phyloP scores from a whole-genome alignment of 2,113 vertebrate genomes.

The Microtus pennsylvanicus region DNA sequence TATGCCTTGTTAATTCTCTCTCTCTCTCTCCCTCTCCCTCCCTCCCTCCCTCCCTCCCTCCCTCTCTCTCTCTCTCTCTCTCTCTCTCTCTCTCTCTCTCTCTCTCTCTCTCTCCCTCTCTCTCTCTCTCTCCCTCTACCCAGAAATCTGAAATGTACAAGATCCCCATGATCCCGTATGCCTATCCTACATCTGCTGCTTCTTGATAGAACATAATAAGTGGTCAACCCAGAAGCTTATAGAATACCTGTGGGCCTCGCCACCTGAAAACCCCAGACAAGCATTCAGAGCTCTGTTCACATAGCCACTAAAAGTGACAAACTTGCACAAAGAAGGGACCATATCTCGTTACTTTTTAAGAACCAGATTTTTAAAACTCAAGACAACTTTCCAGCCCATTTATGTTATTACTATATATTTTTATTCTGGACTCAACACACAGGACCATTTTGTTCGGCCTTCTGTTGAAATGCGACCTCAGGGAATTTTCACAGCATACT shows the following conservation, averaged over 20 bases:
- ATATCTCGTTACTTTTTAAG: background rate
- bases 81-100: background rate
- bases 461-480: background rate
- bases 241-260: background rate
- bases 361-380: background rate
- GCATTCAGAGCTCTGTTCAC: background rate
- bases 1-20: background rate
- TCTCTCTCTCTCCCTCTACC: background rate
- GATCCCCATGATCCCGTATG: background rate
- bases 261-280: background rate
- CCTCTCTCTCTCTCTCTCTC: too few relatives aligned
- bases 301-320: background rate
- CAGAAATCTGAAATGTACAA: background rate
- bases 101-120: too few relatives aligned
- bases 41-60: too few relatives aligned
- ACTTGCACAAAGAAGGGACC: background rate
- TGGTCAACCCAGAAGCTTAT: background rate
- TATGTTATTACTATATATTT: background rate
- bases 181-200: background rate
- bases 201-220: constrained; percentile 37
- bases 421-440: background rate
- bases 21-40: background rate
- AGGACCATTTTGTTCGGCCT: background rate
- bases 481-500: background rate
- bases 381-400: background rate